Evolutionary conservation across 2,888 invertebrate species (phyloP), one percentile per base, ranked within the genome.

Genomic region (Eubasilissa splendida): DNA sequence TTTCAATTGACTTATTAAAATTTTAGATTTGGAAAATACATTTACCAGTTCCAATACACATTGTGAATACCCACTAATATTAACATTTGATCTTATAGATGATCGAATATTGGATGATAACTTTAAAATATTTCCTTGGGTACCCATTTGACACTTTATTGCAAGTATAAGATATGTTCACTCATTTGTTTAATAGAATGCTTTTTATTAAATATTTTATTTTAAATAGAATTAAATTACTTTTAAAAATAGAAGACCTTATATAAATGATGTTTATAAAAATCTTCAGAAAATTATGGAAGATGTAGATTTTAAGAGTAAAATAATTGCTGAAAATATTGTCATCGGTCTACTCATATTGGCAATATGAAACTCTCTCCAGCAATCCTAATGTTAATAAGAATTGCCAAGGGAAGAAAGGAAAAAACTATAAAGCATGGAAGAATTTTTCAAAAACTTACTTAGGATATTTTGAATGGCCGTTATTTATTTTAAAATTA

Each of bases 11-110:
- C 14, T 42, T 7, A 53, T 9, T 3, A 7, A 42, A 12, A 52
- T 68, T 68, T 68, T 11, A 31, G 4, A 33, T 12, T n/a, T 9
- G 10, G 33, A 66, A 66, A 31, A 33, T 9, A 4, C 10, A n/a
- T 3, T 85, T 86, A 94, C 93, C 87, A 94, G 87, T 90, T 95
- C 94, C 85, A 92, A 92, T 54, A 94, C 89, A 85, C 92, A 93
- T 85, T 91, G 92, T 58, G 90, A 87, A 77, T 90, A 89, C 85
- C 87, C 92, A 76, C 90, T 91, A 82, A 94, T 89, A 84, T 91
- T 89, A 71, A 90, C 87, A 54, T 92, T 91, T 73, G 94, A 93
- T 85, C 92, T 87, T 82, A 94, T 87, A 83, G 89, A 85, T 3
- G 89, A 88, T 85, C 65, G 22, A 2, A 81, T 65, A 33, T 81